A percentile compares a stretch with the other conserved stretches of the same genome.
Evolutionary conservation across 1,140 invertebrate species (phyloP).

Genomic region (Ridgeia piscesae): DNA sequence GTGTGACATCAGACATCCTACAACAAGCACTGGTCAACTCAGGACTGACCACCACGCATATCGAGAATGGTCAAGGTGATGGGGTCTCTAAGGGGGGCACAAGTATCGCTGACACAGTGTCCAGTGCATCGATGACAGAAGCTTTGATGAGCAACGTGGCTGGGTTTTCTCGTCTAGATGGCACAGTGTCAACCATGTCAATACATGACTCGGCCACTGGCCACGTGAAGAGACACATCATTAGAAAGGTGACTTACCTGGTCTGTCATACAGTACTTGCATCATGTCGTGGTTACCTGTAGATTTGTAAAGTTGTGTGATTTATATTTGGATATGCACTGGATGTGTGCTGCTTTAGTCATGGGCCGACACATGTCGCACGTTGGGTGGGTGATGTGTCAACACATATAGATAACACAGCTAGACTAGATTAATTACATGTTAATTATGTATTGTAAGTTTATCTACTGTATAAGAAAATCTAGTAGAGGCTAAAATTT

Average conservation of each 20-base stretch:
- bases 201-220: conserved; percentile 57
- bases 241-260: conserved; percentile 56
- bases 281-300: neutral
- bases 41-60: conserved; percentile 53
- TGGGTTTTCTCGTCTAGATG: neutral
- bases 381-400: neutral
- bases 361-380: neutral
- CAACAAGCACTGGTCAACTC: conserved; percentile 66
- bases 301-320: neutral
- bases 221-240: conserved; percentile 55
- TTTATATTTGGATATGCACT: no score
- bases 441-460: no score
- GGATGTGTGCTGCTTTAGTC: neutral
- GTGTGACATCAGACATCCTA: conserved; percentile 59
- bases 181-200: conserved; percentile 41
- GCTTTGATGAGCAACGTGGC: neutral
- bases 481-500: no score
- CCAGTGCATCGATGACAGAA: conserved; percentile 12
- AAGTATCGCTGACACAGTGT: neutral
- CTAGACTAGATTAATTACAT: neutral
- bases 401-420: neutral
- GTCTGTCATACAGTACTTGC: neutral
- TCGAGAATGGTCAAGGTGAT: conserved; percentile 33
- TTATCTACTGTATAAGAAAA: no score
- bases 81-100: neutral